Base-by-base conservation (phyloP, 2,797 vertebrate genomes). In the Micropoecilia bifurca region DNA sequence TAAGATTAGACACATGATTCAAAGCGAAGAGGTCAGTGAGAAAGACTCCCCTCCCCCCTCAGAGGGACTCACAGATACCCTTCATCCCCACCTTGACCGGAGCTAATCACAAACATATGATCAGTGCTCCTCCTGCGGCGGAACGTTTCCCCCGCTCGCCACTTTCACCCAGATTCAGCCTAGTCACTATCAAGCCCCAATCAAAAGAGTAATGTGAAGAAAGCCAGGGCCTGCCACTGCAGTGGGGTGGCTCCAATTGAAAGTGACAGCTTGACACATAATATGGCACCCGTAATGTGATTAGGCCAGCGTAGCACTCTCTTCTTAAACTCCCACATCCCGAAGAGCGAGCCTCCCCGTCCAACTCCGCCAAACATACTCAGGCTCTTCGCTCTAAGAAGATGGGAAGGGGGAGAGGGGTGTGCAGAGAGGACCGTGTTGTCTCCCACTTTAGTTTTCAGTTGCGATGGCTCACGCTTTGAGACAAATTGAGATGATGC, bases 261-360 rank as follows among this genome's bases (percentile, higher is more conserved):
- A 96, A 96, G 94, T 95, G 96, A 96, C 95, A 96, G 94, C 91
- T 95, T 96, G 95, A 96, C 96, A 96, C 94, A 94, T 95, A 96
- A 95, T 96, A 96, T 96, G 94, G 94, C 94, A 96, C 90, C 92
- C 85, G 73, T 96, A 96, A 96, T 96, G 94, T 96, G 95, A 96
- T 96, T 96, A 96, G 93, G 92, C 93, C 94, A 93, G 92, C 89
- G 88, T 93, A 93, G 91, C 90, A 92, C 94, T 94, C 90, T 93
- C 85, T 88, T 89, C 89, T 89, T 91, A 92, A 93, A 94, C 93
- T 94, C 92, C 92, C 93, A 93, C 95, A 95, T 93, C 95, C 91
- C 91, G 87, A 91, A 90, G 87, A 93, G 90, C 90, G 87, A 94
- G 94, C 93, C 89, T 93, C 83, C 86, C 86, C 89, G 90, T 93